Percentiles rank a stretch among this genome's conserved stretches.
Conservation (phyloP, 2,888 invertebrate genomes). For the Epistrophella euchroma region DNA sequence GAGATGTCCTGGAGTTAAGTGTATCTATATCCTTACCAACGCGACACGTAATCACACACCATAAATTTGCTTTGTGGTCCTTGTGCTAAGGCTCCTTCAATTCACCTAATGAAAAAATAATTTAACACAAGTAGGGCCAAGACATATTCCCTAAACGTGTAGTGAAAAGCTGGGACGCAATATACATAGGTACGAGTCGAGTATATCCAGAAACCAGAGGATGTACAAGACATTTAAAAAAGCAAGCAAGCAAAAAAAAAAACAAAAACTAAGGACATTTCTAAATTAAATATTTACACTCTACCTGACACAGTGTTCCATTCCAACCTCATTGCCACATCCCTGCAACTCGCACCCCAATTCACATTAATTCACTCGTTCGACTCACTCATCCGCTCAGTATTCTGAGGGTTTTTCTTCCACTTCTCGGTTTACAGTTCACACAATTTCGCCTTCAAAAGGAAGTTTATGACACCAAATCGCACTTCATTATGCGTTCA, state of each 20-base stretch:
- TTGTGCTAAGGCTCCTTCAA: conserved; percentile 50
- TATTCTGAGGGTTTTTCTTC: conserved; percentile 58
- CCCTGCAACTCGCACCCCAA: not conserved
- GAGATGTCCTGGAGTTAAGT: conserved; percentile 49
- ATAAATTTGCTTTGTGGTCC: conserved; percentile 59
- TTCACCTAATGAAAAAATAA: conserved; percentile 75
- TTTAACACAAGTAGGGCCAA: conserved; percentile 67
- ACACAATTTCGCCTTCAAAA: conserved; percentile 73
- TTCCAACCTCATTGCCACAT: not conserved
- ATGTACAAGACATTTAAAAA: conserved; percentile 29
- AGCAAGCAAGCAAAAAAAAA: not conserved
- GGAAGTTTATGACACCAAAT: conserved; percentile 75
- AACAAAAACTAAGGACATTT: conserved; percentile 52
- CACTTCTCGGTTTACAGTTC: conserved; percentile 49
- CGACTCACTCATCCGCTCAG: conserved; percentile 46
- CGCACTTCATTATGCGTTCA: conserved; percentile 76
- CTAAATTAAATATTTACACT: conserved; percentile 75
- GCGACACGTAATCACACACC: conserved; percentile 73
- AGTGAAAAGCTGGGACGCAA: not conserved
- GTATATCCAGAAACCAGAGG: conserved; percentile 23
- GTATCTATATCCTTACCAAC: conserved; percentile 61
- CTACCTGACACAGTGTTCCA: conserved; percentile 36
- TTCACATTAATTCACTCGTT: conserved; percentile 62
- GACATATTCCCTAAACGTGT: conserved; percentile 64
- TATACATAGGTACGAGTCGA: no score